phyloP scores from a whole-genome alignment of 2,888 invertebrate genomes.

The Leucophora obtusa region DNA sequence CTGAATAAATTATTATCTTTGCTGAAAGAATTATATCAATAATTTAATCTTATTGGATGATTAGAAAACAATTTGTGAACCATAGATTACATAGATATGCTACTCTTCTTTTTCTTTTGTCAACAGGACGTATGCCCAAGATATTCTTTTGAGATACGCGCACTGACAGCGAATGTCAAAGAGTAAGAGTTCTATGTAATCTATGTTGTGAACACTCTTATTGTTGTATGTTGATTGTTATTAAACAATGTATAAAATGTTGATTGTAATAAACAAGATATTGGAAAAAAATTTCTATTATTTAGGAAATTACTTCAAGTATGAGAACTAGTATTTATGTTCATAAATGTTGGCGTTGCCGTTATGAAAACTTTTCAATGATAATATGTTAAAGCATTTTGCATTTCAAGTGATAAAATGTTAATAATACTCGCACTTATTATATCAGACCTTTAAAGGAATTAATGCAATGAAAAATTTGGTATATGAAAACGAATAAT shows the following conservation, averaged over 20 bases:
- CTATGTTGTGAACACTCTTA: neutral
- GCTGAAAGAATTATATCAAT: no score
- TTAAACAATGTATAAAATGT: constrained; percentile 46
- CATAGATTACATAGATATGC: no score
- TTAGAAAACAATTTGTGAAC: no score
- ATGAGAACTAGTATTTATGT: constrained; percentile 1
- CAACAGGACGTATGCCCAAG: no score
- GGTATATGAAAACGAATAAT: no score
- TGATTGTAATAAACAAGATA: constrained; percentile 14
- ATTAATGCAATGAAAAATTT: neutral
- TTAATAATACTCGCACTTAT: neutral
- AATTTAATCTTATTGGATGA: no score
- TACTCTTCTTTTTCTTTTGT: no score
- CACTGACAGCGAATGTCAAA: no score
- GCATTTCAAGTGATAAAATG: neutral
- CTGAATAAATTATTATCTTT: no score
- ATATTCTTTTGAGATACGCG: no score
- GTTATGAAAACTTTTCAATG: constrained; percentile 23
- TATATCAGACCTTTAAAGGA: neutral
- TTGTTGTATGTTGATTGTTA: neutral
- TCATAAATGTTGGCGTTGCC: constrained; percentile 49
- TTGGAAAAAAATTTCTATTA: neutral
- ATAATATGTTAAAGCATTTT: neutral
- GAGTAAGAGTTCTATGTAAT: no score
- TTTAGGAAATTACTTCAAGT: neutral